Evolutionary conservation across 2,888 invertebrate genomes (phyloP).

Genomic region (Hypsopygia costalis): DNA sequence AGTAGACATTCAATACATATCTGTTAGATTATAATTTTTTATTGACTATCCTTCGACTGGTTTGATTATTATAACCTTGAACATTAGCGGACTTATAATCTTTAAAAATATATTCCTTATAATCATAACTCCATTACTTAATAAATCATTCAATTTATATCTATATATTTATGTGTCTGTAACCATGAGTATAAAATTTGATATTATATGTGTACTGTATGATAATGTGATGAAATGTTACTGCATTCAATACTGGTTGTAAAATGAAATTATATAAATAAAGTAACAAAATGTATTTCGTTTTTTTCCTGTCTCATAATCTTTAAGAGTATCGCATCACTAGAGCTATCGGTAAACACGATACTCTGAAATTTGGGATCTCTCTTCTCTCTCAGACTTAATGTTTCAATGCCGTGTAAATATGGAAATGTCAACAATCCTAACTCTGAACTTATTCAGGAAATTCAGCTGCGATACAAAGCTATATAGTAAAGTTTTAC

Average conservation of each 20-base stretch:
- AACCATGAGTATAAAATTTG: slow-evolving; percentile 56
- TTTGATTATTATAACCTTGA: slow-evolving; percentile 42
- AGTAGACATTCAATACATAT: slow-evolving; percentile 65
- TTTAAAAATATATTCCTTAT: slow-evolving; percentile 47
- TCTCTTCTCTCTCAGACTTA: no score
- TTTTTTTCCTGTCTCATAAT: no score
- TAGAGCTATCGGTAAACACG: no score
- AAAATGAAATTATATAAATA: slow-evolving; percentile 78
- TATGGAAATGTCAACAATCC: no score
- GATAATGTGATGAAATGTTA: slow-evolving; percentile 69
- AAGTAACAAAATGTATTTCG: slow-evolving; percentile 59
- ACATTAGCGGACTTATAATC: slow-evolving; percentile 41
- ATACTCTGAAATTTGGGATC: no score
- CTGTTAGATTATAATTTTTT: slow-evolving; percentile 59
- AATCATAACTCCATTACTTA: slow-evolving; percentile 46
- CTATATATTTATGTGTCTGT: slow-evolving; percentile 61
- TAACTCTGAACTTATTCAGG: no score
- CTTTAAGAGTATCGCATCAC: no score
- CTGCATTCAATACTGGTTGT: slow-evolving; percentile 76
- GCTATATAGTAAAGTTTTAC: no score
- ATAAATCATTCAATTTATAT: slow-evolving; percentile 45
- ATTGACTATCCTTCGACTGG: slow-evolving; percentile 42
- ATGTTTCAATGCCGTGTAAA: no score
- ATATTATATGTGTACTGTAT: slow-evolving; percentile 59
- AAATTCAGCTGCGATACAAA: no score